phyloP scores from a whole-genome alignment of 30 jellyfish, hydroid and myxozoan genomes.

The Hydractinia symbiolongicarpus region DNA sequence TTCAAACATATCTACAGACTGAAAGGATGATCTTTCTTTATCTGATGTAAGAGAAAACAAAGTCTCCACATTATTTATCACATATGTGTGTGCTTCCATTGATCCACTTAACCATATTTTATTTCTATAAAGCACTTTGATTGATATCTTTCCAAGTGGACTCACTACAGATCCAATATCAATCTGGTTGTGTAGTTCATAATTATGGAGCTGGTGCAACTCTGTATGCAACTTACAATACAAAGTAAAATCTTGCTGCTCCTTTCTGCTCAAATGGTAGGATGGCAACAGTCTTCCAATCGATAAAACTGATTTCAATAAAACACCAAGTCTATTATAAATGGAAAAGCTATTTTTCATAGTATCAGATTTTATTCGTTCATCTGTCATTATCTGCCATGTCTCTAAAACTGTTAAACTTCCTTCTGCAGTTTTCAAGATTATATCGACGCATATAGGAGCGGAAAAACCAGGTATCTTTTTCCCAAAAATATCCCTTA shows the following conservation, averaged over 20 bases:
- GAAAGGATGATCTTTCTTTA: slow-evolving; percentile 12
- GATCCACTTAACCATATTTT: slow-evolving; percentile 44
- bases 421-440: slow-evolving; percentile 78
- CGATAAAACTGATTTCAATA: slow-evolving; percentile 58
- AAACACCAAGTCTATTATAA: slow-evolving; percentile 73
- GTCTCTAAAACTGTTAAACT: slow-evolving; percentile 61
- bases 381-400: slow-evolving; percentile 56
- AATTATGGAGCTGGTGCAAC: slow-evolving; percentile 12
- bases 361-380: slow-evolving; percentile 24
- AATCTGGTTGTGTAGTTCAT: slow-evolving; percentile 35
- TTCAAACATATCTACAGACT: slow-evolving; percentile 32
- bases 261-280: slow-evolving; percentile 53
- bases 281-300: slow-evolving; percentile 80
- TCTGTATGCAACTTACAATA: slow-evolving; percentile 54
- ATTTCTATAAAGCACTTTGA: slow-evolving; percentile 45
- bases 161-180: slow-evolving; percentile 67
- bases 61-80: slow-evolving; percentile 15
- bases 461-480: slow-evolving; percentile 47
- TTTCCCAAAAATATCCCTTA: slow-evolving; percentile 48
- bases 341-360: slow-evolving; percentile 52
- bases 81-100: slow-evolving; percentile 22
- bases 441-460: slow-evolving; percentile 57
- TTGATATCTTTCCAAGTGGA: slow-evolving; percentile 48
- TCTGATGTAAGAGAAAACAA: slow-evolving; percentile 5
- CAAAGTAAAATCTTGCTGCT: slow-evolving; percentile 61